These are phyloP conservation scores for Gallinago undulata DNA, from an alignment of 2,113 vertebrate genomes.

Conservation along the genomic window DNA sequence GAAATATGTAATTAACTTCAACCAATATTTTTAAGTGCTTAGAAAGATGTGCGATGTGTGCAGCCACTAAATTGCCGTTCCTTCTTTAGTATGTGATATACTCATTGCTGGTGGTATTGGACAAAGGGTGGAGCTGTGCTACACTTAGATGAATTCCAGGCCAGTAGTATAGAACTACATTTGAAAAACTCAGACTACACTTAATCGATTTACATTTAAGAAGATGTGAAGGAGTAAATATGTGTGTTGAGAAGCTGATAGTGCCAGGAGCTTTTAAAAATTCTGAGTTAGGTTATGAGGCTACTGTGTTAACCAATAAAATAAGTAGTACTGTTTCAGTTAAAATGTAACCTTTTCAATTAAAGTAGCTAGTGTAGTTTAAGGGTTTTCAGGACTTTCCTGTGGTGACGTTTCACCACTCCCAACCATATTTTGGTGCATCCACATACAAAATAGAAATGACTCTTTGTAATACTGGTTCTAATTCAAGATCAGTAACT, in stretches of 20 bases:
- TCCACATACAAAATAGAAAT: background rate
- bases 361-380: background rate
- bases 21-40: background rate
- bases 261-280: constrained; percentile 14
- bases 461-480: background rate
- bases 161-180: background rate
- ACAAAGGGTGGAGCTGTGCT: constrained; percentile 49
- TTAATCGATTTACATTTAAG: background rate
- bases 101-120: background rate
- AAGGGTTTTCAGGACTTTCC: constrained; percentile 7
- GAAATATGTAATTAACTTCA: background rate
- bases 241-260: background rate
- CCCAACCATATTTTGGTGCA: background rate
- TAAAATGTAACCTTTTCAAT: background rate
- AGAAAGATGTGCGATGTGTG: background rate
- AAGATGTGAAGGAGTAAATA: background rate
- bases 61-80: background rate
- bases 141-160: background rate
- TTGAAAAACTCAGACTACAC: background rate
- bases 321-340: background rate
- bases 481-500: background rate
- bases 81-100: background rate
- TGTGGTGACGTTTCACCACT: background rate
- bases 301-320: background rate
- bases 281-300: background rate